phyloP scores from a whole-genome alignment of 2,888 invertebrate species.

The Hemaris fuciformis region DNA sequence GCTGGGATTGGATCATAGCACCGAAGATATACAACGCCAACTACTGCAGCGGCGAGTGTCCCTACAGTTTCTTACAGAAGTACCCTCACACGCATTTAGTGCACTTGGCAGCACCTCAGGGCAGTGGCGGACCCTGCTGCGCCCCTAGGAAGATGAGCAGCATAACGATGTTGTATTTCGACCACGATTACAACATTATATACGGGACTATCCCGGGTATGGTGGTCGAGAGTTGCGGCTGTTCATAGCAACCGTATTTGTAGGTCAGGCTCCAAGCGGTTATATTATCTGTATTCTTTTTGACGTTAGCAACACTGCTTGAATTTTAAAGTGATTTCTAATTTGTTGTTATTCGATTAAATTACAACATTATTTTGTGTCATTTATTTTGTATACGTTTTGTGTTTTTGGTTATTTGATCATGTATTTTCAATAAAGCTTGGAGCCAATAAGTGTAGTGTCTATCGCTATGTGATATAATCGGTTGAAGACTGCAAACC shows the following conservation, averaged over 20 bases:
- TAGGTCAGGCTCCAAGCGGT: slow-evolving; percentile 48
- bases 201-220: slow-evolving; percentile 94
- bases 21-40: slow-evolving; percentile 97
- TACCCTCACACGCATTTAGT: slow-evolving; percentile 94
- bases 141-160: slow-evolving; percentile 93
- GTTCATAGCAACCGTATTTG: slow-evolving; percentile 83
- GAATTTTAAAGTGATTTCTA: background rate
- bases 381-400: background rate
- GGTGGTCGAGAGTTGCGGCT: slow-evolving; percentile 96
- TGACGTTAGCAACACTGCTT: background rate
- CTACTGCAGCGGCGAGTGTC: slow-evolving; percentile 97
- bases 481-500: slow-evolving; percentile 72
- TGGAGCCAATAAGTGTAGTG: slow-evolving; percentile 54
- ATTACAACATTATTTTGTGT: too few relatives aligned
- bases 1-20: slow-evolving; percentile 99
- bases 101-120: slow-evolving; percentile 88
- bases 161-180: slow-evolving; percentile 96
- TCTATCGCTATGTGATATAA: slow-evolving; percentile 71
- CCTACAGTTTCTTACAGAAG: slow-evolving; percentile 91
- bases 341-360: background rate
- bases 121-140: slow-evolving; percentile 94
- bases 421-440: slow-evolving; percentile 24
- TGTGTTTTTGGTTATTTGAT: background rate
- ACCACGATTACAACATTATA: slow-evolving; percentile 92
- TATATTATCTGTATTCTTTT: slow-evolving; percentile 2